Conservation (phyloP, 2,113 vertebrate species). For the Spheniscus mendiculus region DNA sequence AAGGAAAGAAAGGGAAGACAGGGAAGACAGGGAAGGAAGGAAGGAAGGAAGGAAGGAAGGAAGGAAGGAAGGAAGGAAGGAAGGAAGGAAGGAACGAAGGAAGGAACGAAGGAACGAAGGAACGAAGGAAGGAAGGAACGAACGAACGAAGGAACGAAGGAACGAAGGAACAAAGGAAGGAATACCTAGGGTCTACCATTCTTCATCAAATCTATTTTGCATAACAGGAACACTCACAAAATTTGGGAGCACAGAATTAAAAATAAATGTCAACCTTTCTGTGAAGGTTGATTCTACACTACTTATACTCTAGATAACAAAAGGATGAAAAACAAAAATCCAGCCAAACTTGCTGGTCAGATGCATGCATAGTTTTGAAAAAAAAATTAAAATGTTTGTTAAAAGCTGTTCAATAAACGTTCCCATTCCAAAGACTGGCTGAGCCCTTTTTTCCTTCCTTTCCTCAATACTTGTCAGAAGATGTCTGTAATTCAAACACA, state of each 20-base stretch:
- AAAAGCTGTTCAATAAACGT: not conserved
- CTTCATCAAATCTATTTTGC: not conserved
- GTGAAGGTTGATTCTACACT: not conserved
- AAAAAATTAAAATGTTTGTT: not conserved
- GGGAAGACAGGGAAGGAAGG: not conserved
- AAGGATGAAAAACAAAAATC: not conserved
- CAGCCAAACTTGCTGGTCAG: not conserved
- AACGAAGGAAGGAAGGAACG: accelerated
- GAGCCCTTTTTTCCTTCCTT: not conserved
- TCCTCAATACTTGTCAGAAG: not conserved
- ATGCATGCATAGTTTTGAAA: not conserved
- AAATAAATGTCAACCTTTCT: not conserved
- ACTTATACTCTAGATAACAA: not conserved
- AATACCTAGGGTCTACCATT: not conserved
- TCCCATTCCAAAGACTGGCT: not conserved
- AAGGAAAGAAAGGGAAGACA: not conserved
- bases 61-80: not conserved
- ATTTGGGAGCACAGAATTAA: not conserved
- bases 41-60: not conserved
- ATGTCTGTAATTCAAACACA: not conserved
- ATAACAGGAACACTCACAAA: not conserved
- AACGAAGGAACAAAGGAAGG: accelerated
- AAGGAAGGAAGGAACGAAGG: accelerated
- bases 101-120: not conserved
- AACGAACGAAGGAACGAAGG: accelerated